Evolutionary conservation across 1,140 invertebrate species (phyloP).

Genomic region (Diprion similis): DNA sequence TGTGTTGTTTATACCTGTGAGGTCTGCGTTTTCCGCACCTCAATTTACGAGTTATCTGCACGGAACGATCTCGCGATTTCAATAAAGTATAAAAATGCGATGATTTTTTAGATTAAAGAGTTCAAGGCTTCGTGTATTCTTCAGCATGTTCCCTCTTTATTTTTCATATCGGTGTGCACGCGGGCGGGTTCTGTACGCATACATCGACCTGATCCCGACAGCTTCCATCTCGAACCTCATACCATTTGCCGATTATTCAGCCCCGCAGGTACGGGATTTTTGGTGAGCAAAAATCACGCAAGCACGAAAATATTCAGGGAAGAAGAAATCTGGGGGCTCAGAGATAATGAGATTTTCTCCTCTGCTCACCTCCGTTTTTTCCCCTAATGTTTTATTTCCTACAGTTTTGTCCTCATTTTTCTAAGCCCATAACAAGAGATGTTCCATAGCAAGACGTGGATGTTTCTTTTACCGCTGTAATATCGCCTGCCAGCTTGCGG

Average conservation of each 20-base stretch:
- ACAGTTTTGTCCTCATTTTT: neutral
- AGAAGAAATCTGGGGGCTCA: neutral
- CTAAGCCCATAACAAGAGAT: neutral
- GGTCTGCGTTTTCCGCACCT: too few relatives aligned
- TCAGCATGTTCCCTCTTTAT: neutral
- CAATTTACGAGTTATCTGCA: too few relatives aligned
- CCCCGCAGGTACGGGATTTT: neutral
- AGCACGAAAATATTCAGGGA: conserved; percentile 17
- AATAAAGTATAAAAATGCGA: too few relatives aligned
- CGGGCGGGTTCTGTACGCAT: neutral
- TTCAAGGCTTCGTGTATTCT: too few relatives aligned
- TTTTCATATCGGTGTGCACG: neutral
- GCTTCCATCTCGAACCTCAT: neutral
- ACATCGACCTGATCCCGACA: neutral
- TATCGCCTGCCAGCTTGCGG: too few relatives aligned
- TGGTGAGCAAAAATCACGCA: conserved; percentile 14
- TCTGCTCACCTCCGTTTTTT: neutral
- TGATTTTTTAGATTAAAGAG: too few relatives aligned
- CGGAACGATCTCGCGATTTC: too few relatives aligned
- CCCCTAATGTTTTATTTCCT: neutral
- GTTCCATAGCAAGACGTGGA: too few relatives aligned
- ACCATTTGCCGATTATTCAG: neutral
- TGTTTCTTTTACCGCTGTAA: too few relatives aligned
- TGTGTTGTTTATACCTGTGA: too few relatives aligned
- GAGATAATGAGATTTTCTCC: neutral